Base-by-base conservation (phyloP, 2,113 vertebrate genomes). In the Zosterops pallidus region DNA sequence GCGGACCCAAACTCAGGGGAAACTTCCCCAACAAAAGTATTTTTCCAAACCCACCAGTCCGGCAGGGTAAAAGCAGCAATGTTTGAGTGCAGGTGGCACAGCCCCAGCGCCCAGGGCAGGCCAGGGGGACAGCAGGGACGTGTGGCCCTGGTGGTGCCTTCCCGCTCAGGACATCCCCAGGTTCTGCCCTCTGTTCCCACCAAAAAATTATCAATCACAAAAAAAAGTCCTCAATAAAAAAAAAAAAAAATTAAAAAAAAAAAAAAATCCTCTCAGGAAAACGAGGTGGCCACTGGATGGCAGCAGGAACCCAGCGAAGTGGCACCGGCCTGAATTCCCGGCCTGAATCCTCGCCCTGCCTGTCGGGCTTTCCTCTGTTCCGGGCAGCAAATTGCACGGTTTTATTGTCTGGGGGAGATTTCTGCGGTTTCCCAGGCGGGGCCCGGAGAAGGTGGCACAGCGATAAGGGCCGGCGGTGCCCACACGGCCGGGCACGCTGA, bases 301-400 rank as follows among this genome's bases (percentile, higher is more conserved):
- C 96, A 98, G 96, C 94, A 97, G 84, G 77, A 96, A 94, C 96
- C 83, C 94, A 69, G 42, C 42, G 39, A 97, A 97, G 55, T 46
- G 5, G 18, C 1, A 1, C 9, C 9, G 3, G 21, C 70, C 37
- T 1, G 15, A 0, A 12, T 49, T 7, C 15, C 10, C 9, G 3
- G 21, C 70, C 41, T 2, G 11, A 0, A 1, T 41, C 9, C 21
- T 91, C 21, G 3, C 60, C 19, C 60, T 35, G 37, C 47, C 3
- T 5, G 21, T 8, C 2, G 46, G 44, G 6, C 77, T 72, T 72
- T 9, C 4, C 47, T 24, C 77, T 56, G 0, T 37, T 37, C 16
- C 0, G 37, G 42, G 29, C 71, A 82, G 44, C 26, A 76, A 81
- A 94, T 62, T 3, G 65, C 80, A 90, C 64, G 4, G 1, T 67